Evolutionary conservation across 2,888 invertebrate species (phyloP), one percentile per base, ranked within the genome.

Genomic region (Drosophila barbarae): DNA sequence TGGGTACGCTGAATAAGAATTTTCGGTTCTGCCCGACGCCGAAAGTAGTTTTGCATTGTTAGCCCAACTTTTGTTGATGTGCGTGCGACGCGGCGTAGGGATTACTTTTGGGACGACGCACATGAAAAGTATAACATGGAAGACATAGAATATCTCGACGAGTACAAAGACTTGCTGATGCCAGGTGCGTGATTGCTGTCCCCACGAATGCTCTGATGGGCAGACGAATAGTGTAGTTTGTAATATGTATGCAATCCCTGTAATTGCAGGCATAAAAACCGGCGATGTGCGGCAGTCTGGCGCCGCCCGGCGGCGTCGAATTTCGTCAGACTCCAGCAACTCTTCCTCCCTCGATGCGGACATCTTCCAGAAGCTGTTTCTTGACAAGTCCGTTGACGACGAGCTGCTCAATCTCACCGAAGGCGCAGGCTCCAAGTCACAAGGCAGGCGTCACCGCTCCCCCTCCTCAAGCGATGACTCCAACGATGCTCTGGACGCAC

Each of bases 101-200:
- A 15, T 7, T n/a, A 23, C 23, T 32, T 13, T 42, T 13, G 7
- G 18, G 36, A 35, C 39, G 34, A 55, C 42, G 57, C 44, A 51
- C 18, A 49, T 44, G 13, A 38, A 41, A 13, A 57, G 58, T 51
- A 32, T 44, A 79, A 76, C 60, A 88, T 88, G 88, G 88, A 88
- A 64, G 87, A 88, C 60, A 85, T 88, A 59, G 88, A 88, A 77
- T 88, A 88, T 70, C 72, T 88, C 26, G 88, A 88, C 52, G 88
- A 88, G 59, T 88, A 88, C 67, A 88, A 87, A 74, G 88, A 88
- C 73, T 75, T 87, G 57, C 86, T 88, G 39, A 64, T 88, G 58
- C 88, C 88, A 75, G 86, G 88, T 88, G 65, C 77, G 81, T 71
- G 30, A 35, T 18, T 59, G n/a, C 13, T 42, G 9, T 10, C 21